Evolutionary conservation across 2,888 invertebrate species (phyloP), one percentile per base, ranked within the genome.

Genomic region (Eupithecia insigniata): DNA sequence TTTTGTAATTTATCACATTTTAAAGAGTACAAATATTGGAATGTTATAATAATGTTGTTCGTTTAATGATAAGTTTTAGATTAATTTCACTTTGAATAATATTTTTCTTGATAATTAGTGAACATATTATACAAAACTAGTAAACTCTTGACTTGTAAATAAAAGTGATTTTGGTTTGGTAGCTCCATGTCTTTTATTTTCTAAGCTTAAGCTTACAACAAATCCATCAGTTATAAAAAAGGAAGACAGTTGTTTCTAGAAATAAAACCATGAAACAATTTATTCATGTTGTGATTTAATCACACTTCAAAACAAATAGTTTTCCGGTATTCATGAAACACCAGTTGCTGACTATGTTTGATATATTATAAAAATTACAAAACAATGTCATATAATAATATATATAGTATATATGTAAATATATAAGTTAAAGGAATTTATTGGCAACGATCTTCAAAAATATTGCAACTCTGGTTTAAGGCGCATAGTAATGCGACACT

Each of bases 1-100:
- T 92, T 93, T 93, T 92, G 92, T 93, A 92, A 93, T 93, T 93
- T 93, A 93, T 93, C 91, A 91, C 92, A 92, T 92, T 93, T 93
- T 92, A 92, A 78, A 93, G 92, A 93, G 93, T 93, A 93, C 92
- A 92, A 93, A 91, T 93, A 93, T 93, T 92, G 92, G 92, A 92
- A 92, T 92, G 93, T 93, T 93, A 92, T 92, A 92, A 92, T 92
- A 92, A 92, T 92, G 91, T 93, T 93, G 92, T 92, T 93, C 90
- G 85, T 86, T 85, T 92, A 91, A 90, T 90, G 83, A 77, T 92
- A 92, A 91, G 92, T 92, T 93, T 92, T 93, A 92, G 92, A 92
- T 84, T 93, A 92, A 91, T 91, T 88, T 87, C 88, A 85, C 88
- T 92, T 92, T 91, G 89, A 91, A 89, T 87, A 86, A 86, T 89